Evolutionary conservation across 2,888 invertebrate genomes (phyloP).

Genomic region (Axea sp.): DNA sequence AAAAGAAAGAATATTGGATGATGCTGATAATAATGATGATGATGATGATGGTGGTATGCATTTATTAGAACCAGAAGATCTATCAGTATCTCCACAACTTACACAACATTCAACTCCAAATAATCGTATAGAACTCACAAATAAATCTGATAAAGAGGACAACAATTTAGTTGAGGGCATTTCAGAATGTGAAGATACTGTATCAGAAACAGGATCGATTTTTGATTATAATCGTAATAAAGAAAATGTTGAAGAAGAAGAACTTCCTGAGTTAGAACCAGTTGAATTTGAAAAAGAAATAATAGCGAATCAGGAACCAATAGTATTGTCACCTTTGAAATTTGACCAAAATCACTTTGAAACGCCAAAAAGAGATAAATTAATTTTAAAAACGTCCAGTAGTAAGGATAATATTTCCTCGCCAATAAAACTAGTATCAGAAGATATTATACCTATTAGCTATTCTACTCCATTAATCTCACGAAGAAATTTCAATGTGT

Average conservation of each 20-base stretch:
- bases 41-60: conserved; percentile 42
- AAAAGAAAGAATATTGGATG: conserved; percentile 6
- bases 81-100: conserved; percentile 47
- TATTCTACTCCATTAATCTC: conserved; percentile 31
- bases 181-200: conserved; percentile 30
- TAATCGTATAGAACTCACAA: conserved; percentile 62
- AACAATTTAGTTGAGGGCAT: no score
- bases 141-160: conserved; percentile 54
- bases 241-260: conserved; percentile 24
- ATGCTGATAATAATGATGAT: no score
- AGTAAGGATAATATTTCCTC: not conserved
- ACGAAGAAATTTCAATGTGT: conserved; percentile 4
- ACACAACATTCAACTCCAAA: conserved; percentile 61
- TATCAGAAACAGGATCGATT: conserved; percentile 53
- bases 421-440: not conserved
- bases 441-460: not conserved
- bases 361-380: conserved; percentile 37
- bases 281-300: not conserved
- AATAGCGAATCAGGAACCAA: conserved; percentile 3
- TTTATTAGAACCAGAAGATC: conserved; percentile 52
- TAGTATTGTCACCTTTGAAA: conserved; percentile 10
- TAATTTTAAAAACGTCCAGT: conserved; percentile 3
- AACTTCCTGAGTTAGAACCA: not conserved
- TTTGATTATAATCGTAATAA: conserved; percentile 53
- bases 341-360: conserved; percentile 21